phyloP scores from a whole-genome alignment of 2,888 invertebrate species.

The Chrysolina haemoptera region DNA sequence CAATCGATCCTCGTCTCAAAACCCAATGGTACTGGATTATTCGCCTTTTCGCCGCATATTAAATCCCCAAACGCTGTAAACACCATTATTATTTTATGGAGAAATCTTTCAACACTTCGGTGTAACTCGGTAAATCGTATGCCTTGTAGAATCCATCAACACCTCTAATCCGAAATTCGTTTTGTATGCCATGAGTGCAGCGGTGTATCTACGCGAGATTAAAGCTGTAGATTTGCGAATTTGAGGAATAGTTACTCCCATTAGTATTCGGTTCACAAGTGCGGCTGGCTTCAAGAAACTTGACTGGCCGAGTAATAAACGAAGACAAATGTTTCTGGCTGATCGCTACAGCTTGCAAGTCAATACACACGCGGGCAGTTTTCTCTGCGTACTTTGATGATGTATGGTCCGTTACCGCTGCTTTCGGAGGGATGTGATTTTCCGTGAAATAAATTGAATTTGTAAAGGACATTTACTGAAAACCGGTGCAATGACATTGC shows the following conservation, averaged over 20 bases:
- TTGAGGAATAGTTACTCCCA: slow-evolving; percentile 56
- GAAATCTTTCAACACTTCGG: too few relatives aligned
- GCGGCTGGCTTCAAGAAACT: slow-evolving; percentile 42
- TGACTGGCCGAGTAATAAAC: slow-evolving; percentile 53
- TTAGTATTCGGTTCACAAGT: slow-evolving; percentile 52
- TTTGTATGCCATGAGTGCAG: slow-evolving; percentile 46
- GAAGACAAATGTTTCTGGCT: slow-evolving; percentile 56
- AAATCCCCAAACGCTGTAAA: too few relatives aligned
- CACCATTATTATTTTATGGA: too few relatives aligned
- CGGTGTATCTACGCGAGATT: slow-evolving; percentile 52
- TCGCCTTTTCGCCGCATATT: too few relatives aligned
- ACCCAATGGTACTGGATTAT: too few relatives aligned
- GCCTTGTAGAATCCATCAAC: neutral
- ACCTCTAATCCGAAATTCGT: slow-evolving; percentile 21
- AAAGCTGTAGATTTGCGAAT: slow-evolving; percentile 59
- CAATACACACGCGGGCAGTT: slow-evolving; percentile 9
- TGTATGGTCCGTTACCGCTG: slow-evolving; percentile 10
- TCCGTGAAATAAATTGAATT: neutral
- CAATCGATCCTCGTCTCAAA: too few relatives aligned
- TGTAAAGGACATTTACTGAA: neutral
- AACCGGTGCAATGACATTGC: neutral
- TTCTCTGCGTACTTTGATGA: slow-evolving; percentile 5
- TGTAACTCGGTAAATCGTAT: neutral
- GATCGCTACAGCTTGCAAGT: slow-evolving; percentile 22
- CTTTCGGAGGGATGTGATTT: neutral